Evolutionary conservation across 64 coral and sea anemone species (phyloP), one percentile per base, ranked within the genome.

Genomic region (Acropora yongei): DNA sequence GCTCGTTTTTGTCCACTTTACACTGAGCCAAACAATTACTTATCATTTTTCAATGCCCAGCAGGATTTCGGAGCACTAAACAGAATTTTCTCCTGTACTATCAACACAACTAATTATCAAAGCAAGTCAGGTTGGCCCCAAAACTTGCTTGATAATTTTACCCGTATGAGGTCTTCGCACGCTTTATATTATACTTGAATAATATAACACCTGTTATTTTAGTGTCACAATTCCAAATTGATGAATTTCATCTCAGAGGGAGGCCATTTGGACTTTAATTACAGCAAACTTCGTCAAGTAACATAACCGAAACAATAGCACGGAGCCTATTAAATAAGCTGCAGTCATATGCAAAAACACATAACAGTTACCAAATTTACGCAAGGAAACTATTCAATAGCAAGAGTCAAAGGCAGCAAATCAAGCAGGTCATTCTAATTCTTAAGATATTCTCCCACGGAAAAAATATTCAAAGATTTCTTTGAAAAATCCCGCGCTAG

Each of bases 201-300:
- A 49, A 71, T 10, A 66, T 12, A 48, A 8, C 65, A 85, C 72
- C 4, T 85, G 42, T 49, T 85, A 72, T 85, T 69, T 85, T 72
- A 85, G 63, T 71, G 18, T 85, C 61, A 49, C 17, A 30, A 85
- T 65, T 49, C 61, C 69, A 85, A 85, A 85, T 5, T 71, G 82
- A 85, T 85, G 16, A 49, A 49, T 69, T 14, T 72, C 71, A 71
- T 72, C 63, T 3, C 82, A 41, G 63, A 19, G 82, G 82, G 82
- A 46, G 16, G 44, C 63, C 46, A 20, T 48, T 85, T 17, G 9
- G 41, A 19, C 8, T 68, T 5, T 30, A 71, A 12, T 30, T 30
- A 85, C 18, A 18, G 5, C 66, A 47, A 47, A 69, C 63, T 41
- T 44, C 65, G n/a, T 5, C 45, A 84, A 60, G 2, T 66, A 17